These are phyloP conservation scores for Colletes gigas DNA, from an alignment of 1,140 invertebrate genomes.

Conservation along the genomic window DNA sequence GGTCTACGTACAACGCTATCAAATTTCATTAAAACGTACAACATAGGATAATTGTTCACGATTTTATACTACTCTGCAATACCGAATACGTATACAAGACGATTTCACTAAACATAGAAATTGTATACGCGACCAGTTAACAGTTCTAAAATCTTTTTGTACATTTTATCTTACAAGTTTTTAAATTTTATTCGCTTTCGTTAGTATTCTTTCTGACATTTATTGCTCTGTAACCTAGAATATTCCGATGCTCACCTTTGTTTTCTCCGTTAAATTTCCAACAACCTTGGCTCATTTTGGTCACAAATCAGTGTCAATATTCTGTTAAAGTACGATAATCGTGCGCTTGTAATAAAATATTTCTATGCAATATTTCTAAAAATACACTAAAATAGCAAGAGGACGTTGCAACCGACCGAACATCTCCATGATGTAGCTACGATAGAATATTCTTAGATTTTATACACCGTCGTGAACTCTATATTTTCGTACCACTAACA, in stretches of 20 bases:
- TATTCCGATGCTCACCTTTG: conserved; percentile 77
- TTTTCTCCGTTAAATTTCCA: conserved; percentile 84
- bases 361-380: conserved; percentile 71
- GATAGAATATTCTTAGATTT: conserved; percentile 36
- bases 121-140: background rate
- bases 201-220: conserved; percentile 37
- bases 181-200: background rate
- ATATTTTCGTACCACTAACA: conserved; percentile 17
- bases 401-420: conserved; percentile 44
- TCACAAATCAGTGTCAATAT: conserved; percentile 15
- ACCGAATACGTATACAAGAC: background rate
- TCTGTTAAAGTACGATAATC: conserved; percentile 48
- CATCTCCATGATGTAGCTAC: conserved; percentile 50
- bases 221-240: conserved; percentile 31
- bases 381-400: conserved; percentile 70
- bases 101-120: background rate
- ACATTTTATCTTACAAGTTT: too few species aligned
- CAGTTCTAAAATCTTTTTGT: background rate
- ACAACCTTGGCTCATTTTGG: conserved; percentile 80
- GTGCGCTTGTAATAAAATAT: conserved; percentile 37
- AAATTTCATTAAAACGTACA: conserved; percentile 40
- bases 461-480: conserved; percentile 9
- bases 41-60: background rate
- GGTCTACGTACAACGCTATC: conserved; percentile 83
- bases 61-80: background rate